These are phyloP conservation scores for Antitype chi DNA, from an alignment of 2,888 invertebrate species.

Conservation along the genomic window DNA sequence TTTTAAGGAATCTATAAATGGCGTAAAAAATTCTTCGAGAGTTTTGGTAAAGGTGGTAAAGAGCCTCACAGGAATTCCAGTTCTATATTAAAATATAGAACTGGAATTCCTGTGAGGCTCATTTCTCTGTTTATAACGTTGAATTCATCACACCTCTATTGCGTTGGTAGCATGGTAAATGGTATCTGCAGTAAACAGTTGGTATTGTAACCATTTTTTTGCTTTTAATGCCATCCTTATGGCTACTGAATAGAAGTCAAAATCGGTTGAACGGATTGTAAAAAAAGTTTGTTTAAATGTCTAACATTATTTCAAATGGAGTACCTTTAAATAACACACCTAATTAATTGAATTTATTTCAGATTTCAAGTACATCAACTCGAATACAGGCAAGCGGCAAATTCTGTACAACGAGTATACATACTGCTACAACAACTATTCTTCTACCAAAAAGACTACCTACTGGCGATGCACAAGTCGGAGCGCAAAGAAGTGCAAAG, in stretches of 20 bases:
- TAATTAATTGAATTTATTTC: constrained; percentile 7
- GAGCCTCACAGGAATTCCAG: too few species aligned
- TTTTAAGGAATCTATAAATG: not conserved
- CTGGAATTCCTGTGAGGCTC: too few species aligned
- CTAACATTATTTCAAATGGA: too few species aligned
- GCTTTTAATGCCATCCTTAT: too few species aligned
- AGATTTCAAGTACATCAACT: constrained; percentile 32
- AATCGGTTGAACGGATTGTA: too few species aligned
- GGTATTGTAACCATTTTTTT: too few species aligned
- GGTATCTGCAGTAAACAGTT: too few species aligned
- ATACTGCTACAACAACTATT: constrained; percentile 29
- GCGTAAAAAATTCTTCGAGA: not conserved
- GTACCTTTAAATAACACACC: not conserved
- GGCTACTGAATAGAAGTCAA: too few species aligned
- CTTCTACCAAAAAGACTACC: constrained; percentile 17
- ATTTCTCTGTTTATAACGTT: not conserved
- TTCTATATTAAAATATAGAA: not conserved
- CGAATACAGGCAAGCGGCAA: constrained; percentile 23
- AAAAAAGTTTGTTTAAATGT: too few species aligned
- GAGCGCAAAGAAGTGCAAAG: constrained; percentile 27
- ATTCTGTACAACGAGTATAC: constrained; percentile 27
- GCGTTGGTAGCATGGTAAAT: too few species aligned
- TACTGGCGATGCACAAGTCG: constrained; percentile 25
- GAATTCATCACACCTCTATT: too few species aligned
- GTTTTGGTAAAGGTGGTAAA: not conserved